phyloP scores from a whole-genome alignment of 2,113 vertebrate species.

The Sigmodon hispidus region DNA sequence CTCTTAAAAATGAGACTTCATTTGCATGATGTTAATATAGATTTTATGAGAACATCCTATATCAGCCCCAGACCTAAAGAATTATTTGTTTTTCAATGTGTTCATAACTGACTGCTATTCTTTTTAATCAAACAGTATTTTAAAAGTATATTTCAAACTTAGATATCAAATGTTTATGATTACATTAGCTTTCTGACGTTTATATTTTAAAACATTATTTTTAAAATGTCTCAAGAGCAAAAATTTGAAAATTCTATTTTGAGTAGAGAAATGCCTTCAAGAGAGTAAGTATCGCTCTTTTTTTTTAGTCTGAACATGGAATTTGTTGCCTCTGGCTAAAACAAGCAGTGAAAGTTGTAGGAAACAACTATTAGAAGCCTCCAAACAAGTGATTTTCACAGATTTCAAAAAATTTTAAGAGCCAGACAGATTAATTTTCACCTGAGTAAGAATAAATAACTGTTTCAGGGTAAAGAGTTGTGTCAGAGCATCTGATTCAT shows the following conservation, averaged over 20 bases:
- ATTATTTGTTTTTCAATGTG: conserved; percentile 4
- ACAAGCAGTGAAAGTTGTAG: neutral
- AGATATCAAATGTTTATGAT: neutral
- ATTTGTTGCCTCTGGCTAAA: neutral
- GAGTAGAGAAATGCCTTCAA: neutral
- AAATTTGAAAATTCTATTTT: conserved; percentile 22
- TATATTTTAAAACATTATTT: neutral
- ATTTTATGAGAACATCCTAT: neutral
- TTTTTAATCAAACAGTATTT: neutral
- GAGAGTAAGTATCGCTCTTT: neutral
- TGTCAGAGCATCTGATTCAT: neutral
- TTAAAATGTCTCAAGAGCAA: neutral
- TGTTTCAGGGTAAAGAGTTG: neutral
- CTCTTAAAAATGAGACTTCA: conserved; percentile 28
- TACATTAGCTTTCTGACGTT: neutral
- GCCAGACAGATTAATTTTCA: neutral
- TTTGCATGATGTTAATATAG: neutral
- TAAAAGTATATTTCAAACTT: neutral
- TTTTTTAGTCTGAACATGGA: neutral
- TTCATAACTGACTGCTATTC: neutral
- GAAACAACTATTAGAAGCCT: neutral
- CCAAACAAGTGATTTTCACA: conserved; percentile 11
- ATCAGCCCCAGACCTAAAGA: neutral
- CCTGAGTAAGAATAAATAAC: neutral
- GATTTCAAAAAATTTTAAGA: conserved; percentile 3